Evolutionary conservation across 2,888 invertebrate species (phyloP), one percentile per base, ranked within the genome.

Genomic region (Orthosia cruda): DNA sequence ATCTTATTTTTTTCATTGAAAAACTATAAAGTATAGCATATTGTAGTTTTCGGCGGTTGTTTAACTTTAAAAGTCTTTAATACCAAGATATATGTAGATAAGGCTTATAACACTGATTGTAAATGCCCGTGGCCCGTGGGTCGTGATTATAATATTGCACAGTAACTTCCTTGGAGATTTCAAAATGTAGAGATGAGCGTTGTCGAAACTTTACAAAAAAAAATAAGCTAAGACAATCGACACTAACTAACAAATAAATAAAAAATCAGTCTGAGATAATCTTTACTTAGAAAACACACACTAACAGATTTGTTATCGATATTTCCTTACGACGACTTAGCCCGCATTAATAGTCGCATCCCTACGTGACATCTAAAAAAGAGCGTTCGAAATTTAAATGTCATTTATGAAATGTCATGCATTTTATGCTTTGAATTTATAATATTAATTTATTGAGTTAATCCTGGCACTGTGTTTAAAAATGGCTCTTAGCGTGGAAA

Each of bases 381-480:
- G 32, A 54, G 3, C 13, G 7, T 45, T 23, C 45, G 12, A 69
- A 69, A 69, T 70, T 18, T 9, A n/a, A 69, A 70, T 52, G 12
- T n/a, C 3, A 69, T 69, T 68, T 20, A 50, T 0, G 23, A 40
- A 40, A 50, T 40, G 20, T 18, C 68, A 32, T 32, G 68, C 15
- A 18, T 32, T 50, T 69, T 11, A 50, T 2, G 32, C 15, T 15
- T 11, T 20, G n/a, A 32, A 20, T 65, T 2, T 18, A 50, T 52
- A 16, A 18, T 40, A 69, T 69, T 52, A 12, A 23, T 23, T 50
- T 50, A 18, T 18, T 32, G 2, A 18, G 3, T 69, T 11, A 1
- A 32, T 40, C 9, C 40, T 40, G 16, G 32, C n/a, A 55, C 40
- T 9, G 57, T 20, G 16, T 12, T 32, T 40, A 16, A 32, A 20